Evolutionary conservation across 2,888 invertebrate species (phyloP).

Genomic region (Drosophila mettleri): DNA sequence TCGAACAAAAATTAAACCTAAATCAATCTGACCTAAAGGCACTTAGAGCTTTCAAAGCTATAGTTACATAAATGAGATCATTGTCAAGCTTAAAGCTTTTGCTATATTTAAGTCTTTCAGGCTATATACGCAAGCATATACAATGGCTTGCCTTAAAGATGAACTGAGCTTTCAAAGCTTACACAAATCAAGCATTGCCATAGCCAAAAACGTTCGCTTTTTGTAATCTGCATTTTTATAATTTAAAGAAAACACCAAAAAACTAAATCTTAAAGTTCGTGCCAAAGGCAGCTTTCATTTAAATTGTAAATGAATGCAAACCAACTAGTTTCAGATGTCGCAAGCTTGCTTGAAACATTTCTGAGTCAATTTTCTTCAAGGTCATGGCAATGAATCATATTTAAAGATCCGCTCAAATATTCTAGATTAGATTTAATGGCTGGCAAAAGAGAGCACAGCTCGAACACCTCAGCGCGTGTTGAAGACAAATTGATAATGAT

Average conservation of each 20-base stretch:
- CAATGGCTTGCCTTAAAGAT: background rate
- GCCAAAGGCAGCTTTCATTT: background rate
- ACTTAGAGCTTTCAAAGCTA: background rate
- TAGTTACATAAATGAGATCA: background rate
- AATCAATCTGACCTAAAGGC: background rate
- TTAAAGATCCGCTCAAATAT: constrained; percentile 37
- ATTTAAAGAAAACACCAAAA: background rate
- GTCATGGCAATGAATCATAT: constrained; percentile 8
- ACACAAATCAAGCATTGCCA: background rate
- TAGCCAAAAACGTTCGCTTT: background rate
- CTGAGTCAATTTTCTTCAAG: background rate
- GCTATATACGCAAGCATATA: background rate
- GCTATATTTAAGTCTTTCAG: background rate
- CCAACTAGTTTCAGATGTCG: background rate
- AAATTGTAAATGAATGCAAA: constrained; percentile 3
- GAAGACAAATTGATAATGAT: constrained; percentile 35
- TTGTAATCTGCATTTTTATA: too few species aligned
- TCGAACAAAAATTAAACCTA: background rate
- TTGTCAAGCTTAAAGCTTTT: background rate
- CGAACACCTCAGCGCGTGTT: constrained; percentile 8
- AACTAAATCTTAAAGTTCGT: background rate
- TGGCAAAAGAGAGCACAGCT: constrained; percentile 14
- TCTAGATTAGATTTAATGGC: constrained; percentile 59
- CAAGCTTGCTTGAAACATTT: background rate
- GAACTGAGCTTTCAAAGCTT: background rate